A percentile compares a stretch with the other conserved stretches of the same genome.
phyloP scores from a whole-genome alignment of 2,113 vertebrate species.

The Alouatta palliata region DNA sequence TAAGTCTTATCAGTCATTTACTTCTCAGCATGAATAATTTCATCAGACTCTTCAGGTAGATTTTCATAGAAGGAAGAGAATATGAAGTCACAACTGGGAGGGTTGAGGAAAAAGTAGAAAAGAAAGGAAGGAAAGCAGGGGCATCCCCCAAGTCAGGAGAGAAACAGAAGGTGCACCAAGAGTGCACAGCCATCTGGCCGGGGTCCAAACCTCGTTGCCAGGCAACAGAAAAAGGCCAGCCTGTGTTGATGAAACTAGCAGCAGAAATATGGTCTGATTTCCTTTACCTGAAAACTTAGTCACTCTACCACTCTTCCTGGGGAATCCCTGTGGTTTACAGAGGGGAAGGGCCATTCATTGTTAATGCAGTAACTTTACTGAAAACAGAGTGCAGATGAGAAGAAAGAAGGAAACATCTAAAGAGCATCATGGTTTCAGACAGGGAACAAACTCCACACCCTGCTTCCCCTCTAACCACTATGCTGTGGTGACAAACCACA shows the following conservation, averaged over 20 bases:
- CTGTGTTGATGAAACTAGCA: not conserved
- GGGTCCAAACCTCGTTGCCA: not conserved
- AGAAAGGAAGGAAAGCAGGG: not conserved
- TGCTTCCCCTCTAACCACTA: not conserved
- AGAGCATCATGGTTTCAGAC: not conserved
- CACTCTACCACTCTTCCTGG: not conserved
- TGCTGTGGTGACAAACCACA: not conserved
- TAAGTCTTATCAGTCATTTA: rapidly evolving
- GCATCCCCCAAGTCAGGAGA: not conserved
- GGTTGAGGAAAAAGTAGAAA: not conserved
- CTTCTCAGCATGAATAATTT: not conserved
- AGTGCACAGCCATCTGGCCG: not conserved
- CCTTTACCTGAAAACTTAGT: not conserved
- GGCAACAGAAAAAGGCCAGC: not conserved
- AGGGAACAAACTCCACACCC: not conserved
- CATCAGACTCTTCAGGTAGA: not conserved
- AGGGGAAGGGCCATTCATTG: rapidly evolving
- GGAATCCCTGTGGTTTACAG: not conserved
- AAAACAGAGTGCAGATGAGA: not conserved
- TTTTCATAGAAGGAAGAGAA: not conserved
- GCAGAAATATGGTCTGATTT: not conserved
- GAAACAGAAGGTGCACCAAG: not conserved
- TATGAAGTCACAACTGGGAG: not conserved
- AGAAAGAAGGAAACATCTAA: not conserved
- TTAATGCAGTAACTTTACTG: rapidly evolving